A percentile compares a stretch with the other conserved stretches of the same genome.
phyloP scores from a whole-genome alignment of 2,113 vertebrate species.

The Atrichornis clamosus region DNA sequence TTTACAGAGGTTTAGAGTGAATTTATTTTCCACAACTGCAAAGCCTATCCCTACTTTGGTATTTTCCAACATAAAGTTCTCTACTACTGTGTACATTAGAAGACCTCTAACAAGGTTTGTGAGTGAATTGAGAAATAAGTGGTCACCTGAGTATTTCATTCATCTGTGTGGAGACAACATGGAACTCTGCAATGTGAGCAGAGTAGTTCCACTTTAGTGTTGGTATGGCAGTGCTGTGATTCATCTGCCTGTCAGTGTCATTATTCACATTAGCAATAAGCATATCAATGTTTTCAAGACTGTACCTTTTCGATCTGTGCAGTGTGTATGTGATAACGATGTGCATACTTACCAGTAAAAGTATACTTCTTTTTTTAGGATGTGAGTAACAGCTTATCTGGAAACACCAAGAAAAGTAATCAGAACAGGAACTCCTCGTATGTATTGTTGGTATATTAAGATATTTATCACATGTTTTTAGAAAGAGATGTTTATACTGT shows the following conservation, averaged over 20 bases:
- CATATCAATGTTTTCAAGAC: not conserved
- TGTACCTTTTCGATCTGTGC: not conserved
- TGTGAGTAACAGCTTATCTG: conserved; percentile 35
- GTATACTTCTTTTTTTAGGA: conserved; percentile 50
- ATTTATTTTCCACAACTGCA: not conserved
- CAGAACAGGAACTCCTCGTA: conserved; percentile 76
- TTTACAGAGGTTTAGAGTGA: not conserved
- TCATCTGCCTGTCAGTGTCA: not conserved
- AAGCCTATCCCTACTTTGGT: not conserved
- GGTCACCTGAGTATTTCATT: not conserved
- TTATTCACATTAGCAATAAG: not conserved
- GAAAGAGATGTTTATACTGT: not conserved
- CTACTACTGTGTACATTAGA: not conserved
- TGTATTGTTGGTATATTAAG: conserved; percentile 63
- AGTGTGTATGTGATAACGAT: not conserved
- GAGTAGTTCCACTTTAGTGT: not conserved
- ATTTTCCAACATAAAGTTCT: not conserved
- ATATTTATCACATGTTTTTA: not conserved
- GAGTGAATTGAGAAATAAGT: not conserved
- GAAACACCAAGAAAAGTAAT: conserved; percentile 70
- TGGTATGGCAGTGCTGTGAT: not conserved
- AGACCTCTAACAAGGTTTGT: not conserved
- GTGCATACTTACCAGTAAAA: not conserved
- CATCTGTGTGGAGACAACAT: not conserved
- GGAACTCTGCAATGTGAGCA: not conserved